phyloP scores from a whole-genome alignment of 2,888 invertebrate genomes.

The Athalia cordata region DNA sequence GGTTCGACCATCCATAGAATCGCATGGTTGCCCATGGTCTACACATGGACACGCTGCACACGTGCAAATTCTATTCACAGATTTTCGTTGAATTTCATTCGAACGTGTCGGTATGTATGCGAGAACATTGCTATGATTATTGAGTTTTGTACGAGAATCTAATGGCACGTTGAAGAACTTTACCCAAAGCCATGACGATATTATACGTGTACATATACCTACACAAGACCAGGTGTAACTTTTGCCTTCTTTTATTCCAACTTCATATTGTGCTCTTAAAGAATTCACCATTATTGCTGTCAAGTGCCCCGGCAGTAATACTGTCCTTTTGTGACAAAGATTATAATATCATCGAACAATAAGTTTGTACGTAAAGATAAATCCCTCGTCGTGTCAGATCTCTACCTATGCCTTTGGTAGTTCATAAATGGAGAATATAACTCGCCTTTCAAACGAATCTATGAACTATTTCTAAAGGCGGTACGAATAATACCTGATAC shows the following conservation, averaged over 20 bases:
- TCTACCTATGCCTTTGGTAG: too few relatives aligned
- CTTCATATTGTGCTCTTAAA: slow-evolving; percentile 57
- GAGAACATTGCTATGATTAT: slow-evolving; percentile 37
- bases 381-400: too few relatives aligned
- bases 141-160: slow-evolving; percentile 51
- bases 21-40: too few relatives aligned
- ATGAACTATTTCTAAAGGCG: too few relatives aligned
- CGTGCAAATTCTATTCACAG: too few relatives aligned
- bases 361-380: background rate
- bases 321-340: slow-evolving; percentile 57
- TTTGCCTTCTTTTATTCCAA: slow-evolving; percentile 55
- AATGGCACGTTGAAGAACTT: slow-evolving; percentile 63
- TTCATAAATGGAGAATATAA: too few relatives aligned
- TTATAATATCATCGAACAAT: slow-evolving; percentile 28
- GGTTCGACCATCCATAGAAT: too few relatives aligned
- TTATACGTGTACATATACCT: too few relatives aligned
- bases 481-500: too few relatives aligned
- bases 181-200: background rate
- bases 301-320: slow-evolving; percentile 60
- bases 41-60: too few relatives aligned
- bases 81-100: background rate
- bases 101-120: background rate
- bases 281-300: slow-evolving; percentile 47
- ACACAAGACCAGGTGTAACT: slow-evolving; percentile 62
- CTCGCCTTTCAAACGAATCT: background rate